Percentiles rank a stretch among this genome's conserved stretches.
Conservation (phyloP, 2,797 vertebrate genomes). For the Anguilla obscura region DNA sequence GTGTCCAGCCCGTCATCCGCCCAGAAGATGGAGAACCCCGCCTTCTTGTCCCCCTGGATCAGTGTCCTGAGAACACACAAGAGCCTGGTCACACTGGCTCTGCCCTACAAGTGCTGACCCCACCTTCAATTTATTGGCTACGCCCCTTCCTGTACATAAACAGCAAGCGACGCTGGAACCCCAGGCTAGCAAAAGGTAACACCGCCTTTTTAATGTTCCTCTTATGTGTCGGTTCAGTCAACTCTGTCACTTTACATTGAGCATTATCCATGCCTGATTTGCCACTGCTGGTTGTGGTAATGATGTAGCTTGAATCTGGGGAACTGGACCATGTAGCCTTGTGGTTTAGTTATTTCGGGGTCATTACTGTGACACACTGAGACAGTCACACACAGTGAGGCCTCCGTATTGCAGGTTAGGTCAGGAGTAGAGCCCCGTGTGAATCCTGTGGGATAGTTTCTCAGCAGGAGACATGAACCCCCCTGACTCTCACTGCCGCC, state of each 20-base stretch:
- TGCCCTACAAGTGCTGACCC: background rate
- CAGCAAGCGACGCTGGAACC: background rate
- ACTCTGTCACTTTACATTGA: too few species aligned
- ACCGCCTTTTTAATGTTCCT: background rate
- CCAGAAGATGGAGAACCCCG: constrained; percentile 95
- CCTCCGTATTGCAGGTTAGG: background rate
- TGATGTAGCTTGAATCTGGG: background rate
- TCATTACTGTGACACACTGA: too few species aligned
- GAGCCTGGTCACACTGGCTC: background rate
- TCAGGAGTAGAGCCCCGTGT: background rate
- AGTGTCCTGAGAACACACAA: constrained; percentile 80
- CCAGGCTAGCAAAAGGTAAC: background rate
- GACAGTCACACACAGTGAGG: background rate
- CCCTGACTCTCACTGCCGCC: background rate
- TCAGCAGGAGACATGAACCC: background rate
- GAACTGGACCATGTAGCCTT: background rate
- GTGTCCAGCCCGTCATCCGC: constrained; percentile 97
- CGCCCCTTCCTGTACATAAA: background rate
- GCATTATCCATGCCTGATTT: too few species aligned
- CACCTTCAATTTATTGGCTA: background rate
- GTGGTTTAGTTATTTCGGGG: too few species aligned
- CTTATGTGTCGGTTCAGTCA: background rate
- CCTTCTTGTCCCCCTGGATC: constrained; percentile 91
- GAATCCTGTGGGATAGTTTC: too few species aligned
- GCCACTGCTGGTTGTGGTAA: too few species aligned